phyloP scores from a whole-genome alignment of 2,113 vertebrate species.

The Microtus pennsylvanicus region DNA sequence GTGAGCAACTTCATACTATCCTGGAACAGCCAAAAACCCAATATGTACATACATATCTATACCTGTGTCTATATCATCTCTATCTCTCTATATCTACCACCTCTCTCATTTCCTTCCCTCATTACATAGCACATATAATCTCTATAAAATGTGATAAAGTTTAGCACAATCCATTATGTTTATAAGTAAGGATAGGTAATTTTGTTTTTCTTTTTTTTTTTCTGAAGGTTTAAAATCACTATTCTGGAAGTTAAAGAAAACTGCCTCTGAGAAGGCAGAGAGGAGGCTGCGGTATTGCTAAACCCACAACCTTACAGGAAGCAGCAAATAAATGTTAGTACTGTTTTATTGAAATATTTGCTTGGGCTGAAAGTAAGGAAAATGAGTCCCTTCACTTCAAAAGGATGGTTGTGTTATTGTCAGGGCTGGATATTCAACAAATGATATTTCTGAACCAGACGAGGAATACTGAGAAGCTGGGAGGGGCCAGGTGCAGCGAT shows the following conservation, averaged over 20 bases:
- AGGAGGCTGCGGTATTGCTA: constrained; percentile 55
- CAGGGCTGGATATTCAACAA: constrained; percentile 63
- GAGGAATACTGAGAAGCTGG: background rate
- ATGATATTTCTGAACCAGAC: background rate
- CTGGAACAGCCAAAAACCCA: background rate
- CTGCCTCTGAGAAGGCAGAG: constrained; percentile 58
- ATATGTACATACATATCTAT: background rate
- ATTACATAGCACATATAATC: constrained; percentile 87
- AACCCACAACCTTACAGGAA: constrained; percentile 79
- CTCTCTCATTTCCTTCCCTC: constrained; percentile 66
- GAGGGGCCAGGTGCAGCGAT: constrained; percentile 18
- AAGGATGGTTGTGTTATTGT: constrained; percentile 49
- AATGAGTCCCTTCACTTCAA: constrained; percentile 74
- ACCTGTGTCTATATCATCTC: background rate
- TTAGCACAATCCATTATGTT: constrained; percentile 86
- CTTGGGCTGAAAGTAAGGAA: constrained; percentile 77
- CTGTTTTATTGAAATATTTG: constrained; percentile 83
- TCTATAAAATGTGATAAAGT: constrained; percentile 87
- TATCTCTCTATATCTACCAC: background rate
- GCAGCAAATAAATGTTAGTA: constrained; percentile 81
- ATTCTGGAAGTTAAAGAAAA: constrained; percentile 74
- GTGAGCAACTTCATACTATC: background rate
- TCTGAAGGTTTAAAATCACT: constrained; percentile 76
- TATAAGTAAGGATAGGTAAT: constrained; percentile 83
- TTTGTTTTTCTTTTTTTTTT: constrained; percentile 51